Evolutionary conservation across 2,797 vertebrate species (phyloP).

Genomic region (Chelidonichthys spinosus): DNA sequence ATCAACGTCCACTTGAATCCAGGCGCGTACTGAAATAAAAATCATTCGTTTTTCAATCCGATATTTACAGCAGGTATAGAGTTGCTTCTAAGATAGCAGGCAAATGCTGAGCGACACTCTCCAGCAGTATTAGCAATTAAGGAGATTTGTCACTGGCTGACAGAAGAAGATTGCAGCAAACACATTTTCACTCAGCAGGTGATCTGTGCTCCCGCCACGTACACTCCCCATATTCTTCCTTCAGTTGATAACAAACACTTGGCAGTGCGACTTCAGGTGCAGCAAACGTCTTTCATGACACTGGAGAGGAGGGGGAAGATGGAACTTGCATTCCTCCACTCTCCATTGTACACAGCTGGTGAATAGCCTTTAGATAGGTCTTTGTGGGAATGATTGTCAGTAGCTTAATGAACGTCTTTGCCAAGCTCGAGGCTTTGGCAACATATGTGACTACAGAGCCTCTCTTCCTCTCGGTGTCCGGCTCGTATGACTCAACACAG

Average conservation of each 20-base stretch:
- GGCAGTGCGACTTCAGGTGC: slow-evolving; percentile 65
- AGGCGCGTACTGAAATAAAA: background rate
- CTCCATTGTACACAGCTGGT: slow-evolving; percentile 73
- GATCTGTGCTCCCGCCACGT: slow-evolving; percentile 20
- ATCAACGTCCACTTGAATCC: slow-evolving; percentile 47
- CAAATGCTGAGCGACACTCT: slow-evolving; percentile 53
- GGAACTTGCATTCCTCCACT: slow-evolving; percentile 80
- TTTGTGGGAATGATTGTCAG: slow-evolving; percentile 88
- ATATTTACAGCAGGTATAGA: background rate
- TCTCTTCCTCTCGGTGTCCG: slow-evolving; percentile 50
- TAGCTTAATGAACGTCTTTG: slow-evolving; percentile 87
- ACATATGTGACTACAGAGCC: slow-evolving; percentile 80
- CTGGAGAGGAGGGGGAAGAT: slow-evolving; percentile 23
- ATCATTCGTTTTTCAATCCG: slow-evolving; percentile 19
- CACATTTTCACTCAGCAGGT: slow-evolving; percentile 65
- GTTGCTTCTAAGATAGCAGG: slow-evolving; percentile 1
- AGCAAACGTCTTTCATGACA: slow-evolving; percentile 43
- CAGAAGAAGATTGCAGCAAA: slow-evolving; percentile 65
- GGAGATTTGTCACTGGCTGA: slow-evolving; percentile 61
- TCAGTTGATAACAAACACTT: slow-evolving; percentile 41
- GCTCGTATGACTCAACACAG: slow-evolving; percentile 49
- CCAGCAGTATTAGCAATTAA: slow-evolving; percentile 70
- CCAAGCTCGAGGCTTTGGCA: slow-evolving; percentile 83
- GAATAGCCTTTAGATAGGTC: slow-evolving; percentile 84
- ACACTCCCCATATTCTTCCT: slow-evolving; percentile 10